Base-by-base conservation (phyloP, 2,797 vertebrate genomes). In the Trachops cirrhosus region DNA sequence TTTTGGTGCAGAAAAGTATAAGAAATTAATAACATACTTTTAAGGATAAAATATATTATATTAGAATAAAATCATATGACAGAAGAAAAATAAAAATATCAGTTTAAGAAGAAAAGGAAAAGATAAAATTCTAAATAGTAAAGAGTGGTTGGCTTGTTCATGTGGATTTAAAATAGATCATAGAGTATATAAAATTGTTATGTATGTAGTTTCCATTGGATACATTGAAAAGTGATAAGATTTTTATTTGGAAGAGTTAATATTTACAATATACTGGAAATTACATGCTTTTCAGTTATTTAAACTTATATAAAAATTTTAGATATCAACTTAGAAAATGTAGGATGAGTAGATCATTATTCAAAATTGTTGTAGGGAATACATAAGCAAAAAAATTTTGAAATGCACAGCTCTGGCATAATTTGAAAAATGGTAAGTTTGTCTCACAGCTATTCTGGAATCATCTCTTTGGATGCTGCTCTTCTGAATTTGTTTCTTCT, bases 161-260 rank as follows among this genome's bases (percentile, higher is more conserved):
- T 73, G 22, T 90, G 78, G 22, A 62, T 93, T 95, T 89, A 93
- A 93, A 86, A 85, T 71, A 86, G 32, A 52, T 77, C n/a, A 80
- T 39, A 22, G 50, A 11, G 8, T 82, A 70, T 54, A 94, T 75
- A 21, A 68, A 75, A 80, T 91, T 88, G 41, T 52, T 54, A 78
- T 64, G 24, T 80, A 26, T 77, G 24, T 67, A 46, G 79, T 92
- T 93, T 92, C 48, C 29, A 52, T 19, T 57, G 85, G 34, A 67
- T 86, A 78, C 9, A 82, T 48, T 95, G 52, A 68, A 86, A 88
- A 92, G 34, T 70, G 46, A 92, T 52, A 8, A 34, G 21, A 50
- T 86, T 75, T 94, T 86, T 95, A 92, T 92, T 94, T 75, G 62
- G 44, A 92, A 97, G 16, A 84, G 83, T 94, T 54, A 92, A 15